Conservation (phyloP, 2,888 invertebrate species). For the Drosophila limbata region DNA sequence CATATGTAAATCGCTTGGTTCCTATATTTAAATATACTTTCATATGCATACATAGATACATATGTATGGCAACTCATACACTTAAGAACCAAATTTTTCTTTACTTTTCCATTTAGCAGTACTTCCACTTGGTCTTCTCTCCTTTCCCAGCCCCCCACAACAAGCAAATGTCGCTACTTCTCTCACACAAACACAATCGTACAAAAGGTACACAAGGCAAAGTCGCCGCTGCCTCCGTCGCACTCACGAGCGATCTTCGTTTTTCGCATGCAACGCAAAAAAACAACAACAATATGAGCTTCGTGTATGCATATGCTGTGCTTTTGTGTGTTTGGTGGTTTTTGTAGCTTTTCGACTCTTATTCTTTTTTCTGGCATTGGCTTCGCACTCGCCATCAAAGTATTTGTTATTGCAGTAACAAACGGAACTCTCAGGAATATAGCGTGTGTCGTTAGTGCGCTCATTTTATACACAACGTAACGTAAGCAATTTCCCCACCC, state of each 20-base stretch:
- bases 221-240: conserved; percentile 22
- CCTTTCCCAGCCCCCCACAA: background rate
- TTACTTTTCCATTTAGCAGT: conserved; percentile 72
- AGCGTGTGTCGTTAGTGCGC: conserved; percentile 67
- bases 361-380: conserved; percentile 56
- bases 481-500: conserved; percentile 32
- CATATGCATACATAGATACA: conserved; percentile 3
- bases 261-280: conserved; percentile 66
- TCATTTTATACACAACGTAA: conserved; percentile 46
- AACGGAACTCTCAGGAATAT: conserved; percentile 81
- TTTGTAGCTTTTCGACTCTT: conserved; percentile 53
- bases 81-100: conserved; percentile 53
- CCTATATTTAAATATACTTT: conserved; percentile 5
- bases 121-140: conserved; percentile 45
- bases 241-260: conserved; percentile 67
- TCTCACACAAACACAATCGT: conserved; percentile 22
- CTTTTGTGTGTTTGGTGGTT: conserved; percentile 44
- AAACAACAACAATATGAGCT: conserved; percentile 54
- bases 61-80: conserved; percentile 9
- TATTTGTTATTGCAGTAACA: conserved; percentile 67
- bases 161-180: conserved; percentile 49
- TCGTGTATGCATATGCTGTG: conserved; percentile 53
- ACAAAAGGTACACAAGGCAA: conserved; percentile 38
- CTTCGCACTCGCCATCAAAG: conserved; percentile 34
- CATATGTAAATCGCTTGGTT: conserved; percentile 5